phyloP scores from a whole-genome alignment of 2,797 vertebrate species.

The Crypturellus tataupa region DNA sequence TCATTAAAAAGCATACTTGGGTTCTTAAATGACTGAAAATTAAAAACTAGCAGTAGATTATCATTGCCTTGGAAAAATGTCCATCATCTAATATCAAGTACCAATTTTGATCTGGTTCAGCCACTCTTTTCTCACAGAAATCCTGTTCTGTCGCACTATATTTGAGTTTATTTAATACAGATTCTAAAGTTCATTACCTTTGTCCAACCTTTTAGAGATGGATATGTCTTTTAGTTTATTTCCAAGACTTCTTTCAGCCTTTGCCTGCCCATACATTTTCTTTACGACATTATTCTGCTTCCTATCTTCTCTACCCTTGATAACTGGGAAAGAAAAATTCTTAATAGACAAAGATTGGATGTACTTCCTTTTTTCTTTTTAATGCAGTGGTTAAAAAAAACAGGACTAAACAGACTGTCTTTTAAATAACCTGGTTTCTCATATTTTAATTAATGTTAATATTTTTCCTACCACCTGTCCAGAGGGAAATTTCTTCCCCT shows the following conservation, averaged over 20 bases:
- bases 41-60: neutral
- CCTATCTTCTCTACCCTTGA: constrained; percentile 4
- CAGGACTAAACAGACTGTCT: neutral
- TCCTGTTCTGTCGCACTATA: neutral
- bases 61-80: neutral
- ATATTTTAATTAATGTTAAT: constrained; percentile 35
- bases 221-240: neutral
- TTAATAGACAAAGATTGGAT: neutral
- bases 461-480: neutral
- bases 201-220: neutral
- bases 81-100: neutral
- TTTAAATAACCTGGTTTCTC: neutral
- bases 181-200: neutral
- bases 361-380: neutral
- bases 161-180: neutral
- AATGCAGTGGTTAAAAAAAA: neutral
- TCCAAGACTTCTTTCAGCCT: neutral
- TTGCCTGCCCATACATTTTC: neutral
- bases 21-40: neutral
- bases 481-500: neutral
- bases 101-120: neutral
- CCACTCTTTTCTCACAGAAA: accelerated
- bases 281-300: neutral
- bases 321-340: neutral
- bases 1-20: neutral